phyloP scores from a whole-genome alignment of 2,113 vertebrate species.

The Aptenodytes forsteri region DNA sequence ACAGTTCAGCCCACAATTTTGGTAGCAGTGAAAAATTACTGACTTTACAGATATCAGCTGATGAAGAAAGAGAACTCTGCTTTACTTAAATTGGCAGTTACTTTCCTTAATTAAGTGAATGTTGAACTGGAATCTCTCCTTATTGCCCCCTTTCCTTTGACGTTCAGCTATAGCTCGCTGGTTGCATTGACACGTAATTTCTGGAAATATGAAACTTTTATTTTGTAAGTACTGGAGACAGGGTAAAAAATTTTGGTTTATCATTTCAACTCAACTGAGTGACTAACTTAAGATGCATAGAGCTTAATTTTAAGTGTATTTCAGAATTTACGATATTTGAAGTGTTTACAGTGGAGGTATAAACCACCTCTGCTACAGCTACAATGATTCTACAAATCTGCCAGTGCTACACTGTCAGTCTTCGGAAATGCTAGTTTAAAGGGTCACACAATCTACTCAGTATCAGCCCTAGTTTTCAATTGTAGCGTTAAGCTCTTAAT shows the following conservation, averaged over 20 bases:
- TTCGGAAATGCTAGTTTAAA: neutral
- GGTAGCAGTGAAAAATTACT: neutral
- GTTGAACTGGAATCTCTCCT: neutral
- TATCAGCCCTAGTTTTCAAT: neutral
- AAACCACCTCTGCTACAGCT: neutral
- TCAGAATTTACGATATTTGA: neutral
- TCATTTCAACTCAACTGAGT: neutral
- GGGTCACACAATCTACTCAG: neutral
- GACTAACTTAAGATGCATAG: neutral
- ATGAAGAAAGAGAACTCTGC: neutral
- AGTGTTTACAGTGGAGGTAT: neutral
- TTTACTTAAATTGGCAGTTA: neutral
- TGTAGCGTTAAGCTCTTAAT: neutral
- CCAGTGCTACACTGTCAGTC: neutral
- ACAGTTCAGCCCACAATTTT: neutral
- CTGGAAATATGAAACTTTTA: neutral
- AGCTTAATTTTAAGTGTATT: neutral
- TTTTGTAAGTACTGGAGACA: neutral
- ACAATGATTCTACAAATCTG: neutral
- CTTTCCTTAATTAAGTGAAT: neutral
- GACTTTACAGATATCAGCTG: neutral
- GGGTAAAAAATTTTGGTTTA: neutral
- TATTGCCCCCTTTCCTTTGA: neutral
- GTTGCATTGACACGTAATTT: neutral
- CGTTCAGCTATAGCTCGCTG: neutral